Evolutionary conservation across 2,113 vertebrate species (phyloP).

Genomic region (Arenaria interpres): DNA sequence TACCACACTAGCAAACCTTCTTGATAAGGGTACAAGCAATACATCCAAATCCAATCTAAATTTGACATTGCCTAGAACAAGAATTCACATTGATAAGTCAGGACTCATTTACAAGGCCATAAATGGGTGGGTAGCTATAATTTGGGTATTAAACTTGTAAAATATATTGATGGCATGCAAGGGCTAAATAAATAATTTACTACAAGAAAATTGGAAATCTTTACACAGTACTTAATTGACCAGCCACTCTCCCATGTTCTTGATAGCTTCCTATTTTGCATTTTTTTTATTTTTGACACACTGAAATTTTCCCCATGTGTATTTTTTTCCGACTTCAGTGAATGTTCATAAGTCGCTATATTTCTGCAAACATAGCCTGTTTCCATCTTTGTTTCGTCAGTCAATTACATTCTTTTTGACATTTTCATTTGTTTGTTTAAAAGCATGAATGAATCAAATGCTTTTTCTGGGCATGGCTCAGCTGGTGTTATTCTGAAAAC

Average conservation of each 20-base stretch:
- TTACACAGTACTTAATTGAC: slow-evolving; percentile 80
- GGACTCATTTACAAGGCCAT: slow-evolving; percentile 81
- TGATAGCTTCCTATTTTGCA: slow-evolving; percentile 50
- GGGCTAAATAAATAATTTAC: slow-evolving; percentile 85
- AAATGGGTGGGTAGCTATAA: slow-evolving; percentile 83
- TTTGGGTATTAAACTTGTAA: slow-evolving; percentile 85
- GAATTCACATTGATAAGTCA: slow-evolving; percentile 80
- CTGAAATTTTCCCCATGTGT: slow-evolving; percentile 42
- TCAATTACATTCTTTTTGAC: slow-evolving; percentile 50
- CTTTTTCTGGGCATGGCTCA: background rate
- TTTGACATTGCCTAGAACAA: slow-evolving; percentile 81
- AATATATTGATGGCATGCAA: slow-evolving; percentile 80
- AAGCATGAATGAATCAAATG: slow-evolving; percentile 46
- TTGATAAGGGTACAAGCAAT: slow-evolving; percentile 83
- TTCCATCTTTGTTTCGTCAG: slow-evolving; percentile 62
- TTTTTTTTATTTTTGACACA: slow-evolving; percentile 46
- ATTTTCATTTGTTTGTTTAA: slow-evolving; percentile 68
- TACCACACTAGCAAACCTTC: slow-evolving; percentile 76
- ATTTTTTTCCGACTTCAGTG: slow-evolving; percentile 55
- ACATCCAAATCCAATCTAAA: slow-evolving; percentile 87
- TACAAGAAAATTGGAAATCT: slow-evolving; percentile 84
- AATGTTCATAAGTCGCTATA: slow-evolving; percentile 38
- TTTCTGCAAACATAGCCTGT: slow-evolving; percentile 42
- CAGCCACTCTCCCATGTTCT: slow-evolving; percentile 62
- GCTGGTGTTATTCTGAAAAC: slow-evolving; percentile 39